These are phyloP conservation scores for Papilio polytes DNA, from an alignment of 1,140 invertebrate genomes.

Conservation along the genomic window DNA sequence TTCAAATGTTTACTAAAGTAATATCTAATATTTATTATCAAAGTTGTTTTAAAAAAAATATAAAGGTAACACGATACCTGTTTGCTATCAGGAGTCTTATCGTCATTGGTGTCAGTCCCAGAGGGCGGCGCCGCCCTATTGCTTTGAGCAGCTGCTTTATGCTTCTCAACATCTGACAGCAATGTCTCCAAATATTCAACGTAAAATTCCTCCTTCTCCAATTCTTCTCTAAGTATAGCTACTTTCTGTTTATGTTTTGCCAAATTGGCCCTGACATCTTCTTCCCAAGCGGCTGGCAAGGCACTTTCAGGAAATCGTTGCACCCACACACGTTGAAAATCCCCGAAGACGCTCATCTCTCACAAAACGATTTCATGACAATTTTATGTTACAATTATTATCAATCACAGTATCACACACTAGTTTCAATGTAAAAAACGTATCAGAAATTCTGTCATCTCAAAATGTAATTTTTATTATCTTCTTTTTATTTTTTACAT, in stretches of 20 bases:
- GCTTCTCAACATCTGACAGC: slow-evolving; percentile 91
- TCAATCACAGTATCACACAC: slow-evolving; percentile 49
- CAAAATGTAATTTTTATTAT: slow-evolving; percentile 57
- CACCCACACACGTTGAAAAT: slow-evolving; percentile 94
- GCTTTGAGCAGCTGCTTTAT: slow-evolving; percentile 82
- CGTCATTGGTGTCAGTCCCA: slow-evolving; percentile 76
- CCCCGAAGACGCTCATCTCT: slow-evolving; percentile 94
- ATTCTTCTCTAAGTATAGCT: slow-evolving; percentile 90
- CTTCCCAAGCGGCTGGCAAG: slow-evolving; percentile 94
- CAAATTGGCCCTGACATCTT: slow-evolving; percentile 94
- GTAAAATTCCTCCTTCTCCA: slow-evolving; percentile 95
- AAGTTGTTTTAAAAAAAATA: background rate
- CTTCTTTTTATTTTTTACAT: slow-evolving; percentile 39
- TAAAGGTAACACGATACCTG: slow-evolving; percentile 61
- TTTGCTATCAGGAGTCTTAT: slow-evolving; percentile 81
- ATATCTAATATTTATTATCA: slow-evolving; percentile 10
- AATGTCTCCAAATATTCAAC: slow-evolving; percentile 94
- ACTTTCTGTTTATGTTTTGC: slow-evolving; percentile 94
- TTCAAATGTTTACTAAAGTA: slow-evolving; percentile 2
- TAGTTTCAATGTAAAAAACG: slow-evolving; percentile 64
- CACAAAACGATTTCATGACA: slow-evolving; percentile 83
- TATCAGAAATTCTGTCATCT: slow-evolving; percentile 73
- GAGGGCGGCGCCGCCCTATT: slow-evolving; percentile 74
- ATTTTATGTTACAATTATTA: slow-evolving; percentile 77
- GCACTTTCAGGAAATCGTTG: slow-evolving; percentile 94